Base-by-base conservation (phyloP, 2,113 vertebrate genomes). In the Phrynosoma platyrhinos region DNA sequence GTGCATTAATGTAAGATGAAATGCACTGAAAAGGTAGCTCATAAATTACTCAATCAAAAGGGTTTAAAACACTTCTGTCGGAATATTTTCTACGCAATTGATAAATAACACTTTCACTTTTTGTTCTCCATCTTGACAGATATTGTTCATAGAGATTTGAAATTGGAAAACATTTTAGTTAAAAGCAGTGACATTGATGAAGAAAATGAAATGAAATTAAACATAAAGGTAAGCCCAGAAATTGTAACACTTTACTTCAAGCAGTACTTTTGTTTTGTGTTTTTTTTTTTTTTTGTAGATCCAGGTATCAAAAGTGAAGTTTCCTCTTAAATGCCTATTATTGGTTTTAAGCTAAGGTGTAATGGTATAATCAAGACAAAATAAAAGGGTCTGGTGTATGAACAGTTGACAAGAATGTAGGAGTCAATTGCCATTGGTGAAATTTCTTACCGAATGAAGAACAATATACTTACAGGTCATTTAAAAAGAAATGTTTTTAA, bases 161-260 rank as follows among this genome's bases (percentile, higher is more conserved):
- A 99, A 95, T 95, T 98, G 94, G 98, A 98, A 95, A 98, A 98
- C 95, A 98, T 99, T 96, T 97, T 98, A 89, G 96, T 98, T 95
- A 98, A 98, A 96, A 98, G 97, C 94, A 95, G 92, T 94, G 96
- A 95, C 72, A 92, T 94, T 36, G 90, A 94, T 92, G 95, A 95
- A 87, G 94, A 95, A 91, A 95, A 97, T 76, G 94, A 96, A 94
- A 95, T 94, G 91, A 96, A 95, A 91, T 96, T 98, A 94, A 97
- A 97, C 91, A 98, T 98, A 95, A 98, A 98, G 97, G 97, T 98
- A 97, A 97, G 93, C 74, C 1, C 81, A 88, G 90, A 93, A 93
- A 87, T 77, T 47, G 40, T 87, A 90, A 85, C 80, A 86, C 8
- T 84, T 92, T 82, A 6, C 62, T 93, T 92, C 84, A 42, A 91